phyloP scores from a whole-genome alignment of 1,140 invertebrate genomes.

The Drosophila bocki region DNA sequence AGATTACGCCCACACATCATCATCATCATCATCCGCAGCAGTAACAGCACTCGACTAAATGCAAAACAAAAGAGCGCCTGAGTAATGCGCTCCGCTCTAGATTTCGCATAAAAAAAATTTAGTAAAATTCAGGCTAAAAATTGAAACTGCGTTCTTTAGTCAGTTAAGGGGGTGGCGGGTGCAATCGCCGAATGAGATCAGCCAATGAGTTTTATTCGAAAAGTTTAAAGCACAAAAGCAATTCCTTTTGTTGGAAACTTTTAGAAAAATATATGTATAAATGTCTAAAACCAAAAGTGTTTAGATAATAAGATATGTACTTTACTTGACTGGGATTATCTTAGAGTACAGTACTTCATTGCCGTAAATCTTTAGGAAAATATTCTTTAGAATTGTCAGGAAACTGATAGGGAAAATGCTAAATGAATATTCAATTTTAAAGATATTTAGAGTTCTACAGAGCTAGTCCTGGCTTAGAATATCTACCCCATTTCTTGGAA shows the following conservation, averaged over 20 bases:
- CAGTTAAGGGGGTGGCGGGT: not conserved
- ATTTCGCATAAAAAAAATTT: slow-evolving; percentile 25
- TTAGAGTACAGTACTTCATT: not conserved
- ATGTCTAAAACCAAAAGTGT: not conserved
- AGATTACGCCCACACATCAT: slow-evolving; percentile 61
- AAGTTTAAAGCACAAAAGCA: slow-evolving; percentile 21
- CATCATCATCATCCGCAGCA: not conserved
- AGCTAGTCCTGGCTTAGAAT: not conserved
- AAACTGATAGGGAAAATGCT: not conserved
- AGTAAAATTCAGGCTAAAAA: slow-evolving; percentile 27
- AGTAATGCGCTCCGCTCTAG: slow-evolving; percentile 48
- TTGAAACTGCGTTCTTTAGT: slow-evolving; percentile 40
- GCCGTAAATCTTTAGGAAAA: not conserved
- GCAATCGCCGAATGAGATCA: slow-evolving; percentile 39
- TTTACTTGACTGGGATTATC: not conserved
- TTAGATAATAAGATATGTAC: slow-evolving; percentile 4
- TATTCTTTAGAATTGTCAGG: not conserved
- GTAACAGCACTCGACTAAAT: slow-evolving; percentile 39
- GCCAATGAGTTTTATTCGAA: slow-evolving; percentile 17
- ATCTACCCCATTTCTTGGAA: not conserved
- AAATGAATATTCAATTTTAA: not conserved
- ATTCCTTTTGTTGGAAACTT: slow-evolving; percentile 15
- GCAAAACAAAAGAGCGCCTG: slow-evolving; percentile 49
- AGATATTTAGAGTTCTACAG: not conserved
- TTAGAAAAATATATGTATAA: not conserved